Evolutionary conservation across 2,797 vertebrate species (phyloP), one percentile per base, ranked within the genome.

Genomic region (Myoxocephalus aenaeus): DNA sequence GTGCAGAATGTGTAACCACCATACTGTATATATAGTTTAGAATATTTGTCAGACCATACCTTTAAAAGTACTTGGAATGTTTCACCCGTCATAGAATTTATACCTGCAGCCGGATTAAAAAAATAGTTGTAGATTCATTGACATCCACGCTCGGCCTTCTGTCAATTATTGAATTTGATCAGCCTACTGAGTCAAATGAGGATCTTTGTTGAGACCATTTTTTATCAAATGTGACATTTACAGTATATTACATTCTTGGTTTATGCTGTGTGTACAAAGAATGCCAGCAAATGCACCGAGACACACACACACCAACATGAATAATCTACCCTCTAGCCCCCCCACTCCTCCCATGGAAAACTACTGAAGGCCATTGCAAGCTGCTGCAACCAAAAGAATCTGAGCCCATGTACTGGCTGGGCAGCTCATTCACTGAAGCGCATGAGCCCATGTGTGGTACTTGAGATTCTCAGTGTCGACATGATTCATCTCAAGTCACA

Each of bases 331-430:
- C 69, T 73, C 34, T 62, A 1, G 1, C 17, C 46, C 18, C 18
- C 46, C 40, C 34, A 9, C 36, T 38, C 48, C 18, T 20, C 18
- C 48, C 48, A 50, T 89, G 90, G 87, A 89, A 92, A 91, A 89
- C 18, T 87, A 90, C 86, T 83, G 76, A 53, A 22, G 64, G 4
- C 5, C 61, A 59, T 81, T 70, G 75, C 13, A 67, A 11, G 0
- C 72, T 22, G 38, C 61, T 78, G 65, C 77, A 66, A 32, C 65
- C 69, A 25, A 44, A 65, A 67, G 57, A 77, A 70, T 73, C 58
- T 75, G 78, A 68, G 61, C 82, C 48, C 13, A 50, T 82, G 29
- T 74, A 51, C 65, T n/a, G 46, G 12, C 71, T 75, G 38, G 38
- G 78, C 80, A 77, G 72, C 73, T 82, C 57, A 1, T 76, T 78